Evolutionary conservation across 2,888 invertebrate species (phyloP), one percentile per base, ranked within the genome.

Genomic region (Abscondita cerata): DNA sequence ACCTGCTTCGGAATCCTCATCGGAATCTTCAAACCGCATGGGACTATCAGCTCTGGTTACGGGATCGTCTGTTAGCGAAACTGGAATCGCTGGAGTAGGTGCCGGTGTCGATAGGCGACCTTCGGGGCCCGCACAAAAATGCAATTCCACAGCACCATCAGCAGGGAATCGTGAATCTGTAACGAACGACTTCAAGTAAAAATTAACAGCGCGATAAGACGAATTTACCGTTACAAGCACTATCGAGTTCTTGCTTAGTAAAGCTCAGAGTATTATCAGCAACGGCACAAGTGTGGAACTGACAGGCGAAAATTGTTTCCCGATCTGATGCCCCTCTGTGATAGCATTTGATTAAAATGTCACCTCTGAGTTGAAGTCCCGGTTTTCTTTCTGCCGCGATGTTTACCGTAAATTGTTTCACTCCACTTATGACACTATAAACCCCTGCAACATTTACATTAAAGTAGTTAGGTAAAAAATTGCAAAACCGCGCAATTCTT

Each of bases 261-360:
- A 95, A 94, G 73, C 90, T 89, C 56, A 96, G 86, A 64, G 91
- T 90, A 81, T 92, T 89, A 78, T 93, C 91, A 47, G 92, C 87
- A 68, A 96, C 90, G 54, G 95, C 95, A 82, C 96, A 96, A 2
- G 96, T 96, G 84, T 96, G 96, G 83, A 96, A 95, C 87, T 96
- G 93, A 78, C 91, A 90, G 51, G 91, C 89, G 83, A 93, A 94
- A 70, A 94, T 87, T n/a, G 91, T 86, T 72, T 89, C 89, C 40
- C 86, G 82, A 65, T 84, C 84, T 25, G 72, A 69, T 38, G 77
- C 76, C 18, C 75, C 81, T 2, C 92, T 85, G 73, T 93, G 89
- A 84, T 95, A 96, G 78, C 95, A 95, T 80, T 95, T 95, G 74
- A 96, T 88, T 64, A 96, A 85, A 69, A 96, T 91, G 81, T 96